These are phyloP conservation scores for Corythaeola cristata DNA, from an alignment of 2,113 vertebrate genomes.

Conservation along the genomic window DNA sequence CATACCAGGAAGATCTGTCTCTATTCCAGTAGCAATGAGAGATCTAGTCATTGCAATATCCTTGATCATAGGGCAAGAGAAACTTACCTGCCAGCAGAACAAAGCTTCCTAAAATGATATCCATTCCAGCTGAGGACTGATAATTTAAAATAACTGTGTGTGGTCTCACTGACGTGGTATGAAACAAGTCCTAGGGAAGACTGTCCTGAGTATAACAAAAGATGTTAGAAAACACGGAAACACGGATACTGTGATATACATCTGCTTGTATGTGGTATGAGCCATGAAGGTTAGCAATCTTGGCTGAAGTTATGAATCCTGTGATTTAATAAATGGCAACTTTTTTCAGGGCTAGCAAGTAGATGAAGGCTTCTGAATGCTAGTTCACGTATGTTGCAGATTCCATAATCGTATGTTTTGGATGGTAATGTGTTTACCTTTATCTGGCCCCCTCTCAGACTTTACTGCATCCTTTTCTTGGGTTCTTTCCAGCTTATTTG, in stretches of 20 bases:
- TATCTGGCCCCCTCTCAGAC: not conserved
- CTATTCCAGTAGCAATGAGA: not conserved
- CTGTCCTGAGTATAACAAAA: not conserved
- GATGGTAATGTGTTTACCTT: not conserved
- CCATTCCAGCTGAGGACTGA: not conserved
- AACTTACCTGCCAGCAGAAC: not conserved
- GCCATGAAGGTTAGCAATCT: not conserved
- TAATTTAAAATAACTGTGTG: not conserved
- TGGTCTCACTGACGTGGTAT: not conserved
- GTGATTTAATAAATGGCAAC: not conserved
- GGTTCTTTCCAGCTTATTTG: not conserved
- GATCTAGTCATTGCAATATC: not conserved
- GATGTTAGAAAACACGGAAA: not conserved
- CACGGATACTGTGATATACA: not conserved
- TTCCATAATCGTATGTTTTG: not conserved
- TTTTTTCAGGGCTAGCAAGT: accelerated
- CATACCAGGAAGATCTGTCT: not conserved
- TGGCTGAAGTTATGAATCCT: not conserved
- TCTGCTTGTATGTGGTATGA: not conserved
- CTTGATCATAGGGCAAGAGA: not conserved
- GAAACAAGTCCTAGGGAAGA: not conserved
- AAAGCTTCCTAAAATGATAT: not conserved
- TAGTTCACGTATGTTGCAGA: not conserved
- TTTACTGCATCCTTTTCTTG: not conserved
- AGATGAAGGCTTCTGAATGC: not conserved